Base-by-base conservation (phyloP, 35 echinoderm and acorn worm genomes). In the Apostichopus japonicus region DNA sequence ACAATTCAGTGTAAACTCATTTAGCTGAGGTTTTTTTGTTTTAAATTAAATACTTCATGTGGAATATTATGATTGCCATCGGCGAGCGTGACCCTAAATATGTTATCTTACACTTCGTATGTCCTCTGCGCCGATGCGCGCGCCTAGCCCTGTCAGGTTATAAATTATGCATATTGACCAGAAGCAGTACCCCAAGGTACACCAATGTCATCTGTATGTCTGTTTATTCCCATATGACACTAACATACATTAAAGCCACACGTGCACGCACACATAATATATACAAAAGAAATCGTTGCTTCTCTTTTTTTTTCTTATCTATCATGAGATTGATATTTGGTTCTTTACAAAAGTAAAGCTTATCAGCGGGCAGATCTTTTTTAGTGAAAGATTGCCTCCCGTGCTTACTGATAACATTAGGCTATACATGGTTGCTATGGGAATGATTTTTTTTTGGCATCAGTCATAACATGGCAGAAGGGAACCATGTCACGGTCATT, bases 91-190 rank as follows among this genome's bases (percentile, higher is more conserved):
- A 75, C 71, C 71, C 21, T 75, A 75, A 75, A 75, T 75, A 75
- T n/a, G 71, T 75, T 75, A 75, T 7, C 33, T 23, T 24, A 19
- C 17, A 7, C 71, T n/a, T 23, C 71, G 16, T 75, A 19, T 19
- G 71, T 75, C 71, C 71, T 75, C 17, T 75, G 71, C 71, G 71
- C 71, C 17, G 15, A 75, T 75, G 14, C 17, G 71, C 71, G 71
- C 71, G 71, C 71, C 71, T 75, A 75, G 71, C 71, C 71, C 22
- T 75, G 33, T 19, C 15, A 23, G n/a, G 71, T 19, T 21, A 23
- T 75, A 21, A 75, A 75, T 75, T 75, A 75, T 75, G 71, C 17
- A 75, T 75, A 75, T n/a, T 75, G 71, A 75, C 71, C 71, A 75
- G 71, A 75, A 75, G 71, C 17, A 2, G 15, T n/a, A 21, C 71